Evolutionary conservation across 2,113 vertebrate genomes (phyloP), one percentile per base, ranked within the genome.

Genomic region (Parus major): DNA sequence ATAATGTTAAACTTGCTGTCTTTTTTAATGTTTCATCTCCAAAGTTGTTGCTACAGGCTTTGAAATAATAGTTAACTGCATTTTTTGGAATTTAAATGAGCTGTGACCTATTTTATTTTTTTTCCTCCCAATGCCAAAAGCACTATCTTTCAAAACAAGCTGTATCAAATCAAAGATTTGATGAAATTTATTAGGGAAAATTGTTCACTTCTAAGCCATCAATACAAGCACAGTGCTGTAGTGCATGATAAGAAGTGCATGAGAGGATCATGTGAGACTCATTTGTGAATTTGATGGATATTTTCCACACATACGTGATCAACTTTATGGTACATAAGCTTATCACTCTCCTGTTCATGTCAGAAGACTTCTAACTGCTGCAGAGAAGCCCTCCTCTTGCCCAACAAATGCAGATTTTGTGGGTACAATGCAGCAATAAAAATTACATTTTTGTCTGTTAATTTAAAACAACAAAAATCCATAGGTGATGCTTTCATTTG

Each of bases 51-150:
- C 86, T 96, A 84, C 56, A 56, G 79, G 82, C 82, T 93, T 92
- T 94, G 61, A 97, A 94, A 92, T 35, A 91, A 41, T 72, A 82
- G 69, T 87, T 95, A 88, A 89, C 50, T 53, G 76, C 44, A 50
- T 39, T 39, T 84, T 94, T 88, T 91, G 68, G 69, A 96, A 93
- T 96, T 90, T 87, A 90, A 65, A 96, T 93, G 41, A 96, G 60
- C 50, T 76, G 49, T 80, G 86, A 81, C 88, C 81, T 95, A 85
- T 65, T 94, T 94, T 83, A 28, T 50, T 39, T 71, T 71, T 57
- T 47, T 47, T 20, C 4, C 33, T 28, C 27, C 21, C 25, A n/a
- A 10, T 79, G 57, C 57, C 61, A 72, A 93, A 90, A 92, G n/a
- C 49, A 88, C 22, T 76, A 27, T 52, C 33, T 91, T 94, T 91